Evolutionary conservation across 2,797 vertebrate genomes (phyloP), one percentile per base, ranked within the genome.

Genomic region (Podargus strigoides): DNA sequence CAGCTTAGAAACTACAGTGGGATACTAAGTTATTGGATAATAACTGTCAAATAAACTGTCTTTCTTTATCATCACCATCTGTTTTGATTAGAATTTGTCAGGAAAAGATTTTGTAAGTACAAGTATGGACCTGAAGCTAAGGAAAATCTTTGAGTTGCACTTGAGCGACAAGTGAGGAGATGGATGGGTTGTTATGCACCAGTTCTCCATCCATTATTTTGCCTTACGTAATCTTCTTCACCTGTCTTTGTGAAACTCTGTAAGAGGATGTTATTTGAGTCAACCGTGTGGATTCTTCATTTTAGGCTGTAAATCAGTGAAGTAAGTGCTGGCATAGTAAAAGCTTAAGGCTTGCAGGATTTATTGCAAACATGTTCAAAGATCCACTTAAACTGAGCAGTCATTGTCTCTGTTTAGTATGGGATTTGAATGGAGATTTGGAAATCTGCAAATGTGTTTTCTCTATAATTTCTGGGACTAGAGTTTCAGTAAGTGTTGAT

Each of bases 271-370:
- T 41, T 81, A 53, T 68, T 77, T 75, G 67, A 91, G 53, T 87
- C 50, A 80, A 16, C 41, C 74, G 26, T n/a, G 24, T 59, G 41
- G 32, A 77, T 49, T 70, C 76, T 87, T 89, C 41, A 22, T 94
- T 80, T 83, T 59, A 80, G 52, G 36, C 56, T 77, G 56, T 95
- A 95, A 95, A 93, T 91, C 94, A 86, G 15, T 6, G 4, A 41
- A 73, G 15, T 49, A 79, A 85, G 34, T 58, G 28, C 62, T 85
- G 72, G 56, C n/a, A 23, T 55, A 66, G 72, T 84, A 41, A 64
- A 85, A 60, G 27, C 53, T 72, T 55, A 70, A 80, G 60, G 32
- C 28, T 82, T 90, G 68, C 24, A 55, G 39, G 36, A 83, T 66
- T 85, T 80, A 58, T 87, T 93, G 70, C 69, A 62, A 79, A 50